phyloP scores from a whole-genome alignment of 2,888 invertebrate genomes.

The Acleris literana region DNA sequence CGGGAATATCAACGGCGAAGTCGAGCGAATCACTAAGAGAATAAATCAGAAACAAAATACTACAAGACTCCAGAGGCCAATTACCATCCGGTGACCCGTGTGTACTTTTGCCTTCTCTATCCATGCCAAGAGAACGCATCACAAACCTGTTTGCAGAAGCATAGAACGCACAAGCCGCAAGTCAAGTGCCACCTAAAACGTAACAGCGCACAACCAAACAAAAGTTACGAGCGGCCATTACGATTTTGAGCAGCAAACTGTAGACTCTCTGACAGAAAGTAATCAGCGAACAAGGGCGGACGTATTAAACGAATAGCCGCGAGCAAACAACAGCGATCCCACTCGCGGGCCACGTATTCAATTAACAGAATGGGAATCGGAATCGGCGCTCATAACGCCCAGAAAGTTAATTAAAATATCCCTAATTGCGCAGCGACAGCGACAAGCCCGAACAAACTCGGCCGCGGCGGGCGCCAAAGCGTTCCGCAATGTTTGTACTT shows the following conservation, averaged over 20 bases:
- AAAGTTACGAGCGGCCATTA: conserved; percentile 27
- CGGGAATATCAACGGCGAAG: conserved; percentile 41
- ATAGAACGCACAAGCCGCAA: not conserved
- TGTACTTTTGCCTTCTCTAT: too few species aligned
- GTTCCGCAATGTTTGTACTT: conserved; percentile 73
- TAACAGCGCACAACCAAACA: conserved; percentile 27
- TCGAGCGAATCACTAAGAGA: conserved; percentile 8
- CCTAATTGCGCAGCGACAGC: conserved; percentile 59
- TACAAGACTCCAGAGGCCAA: too few species aligned
- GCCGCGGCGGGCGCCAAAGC: conserved; percentile 49
- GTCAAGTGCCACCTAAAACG: conserved; percentile 7
- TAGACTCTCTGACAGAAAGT: conserved; percentile 35
- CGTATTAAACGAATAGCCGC: conserved; percentile 54
- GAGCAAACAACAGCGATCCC: conserved; percentile 57
- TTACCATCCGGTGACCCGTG: too few species aligned
- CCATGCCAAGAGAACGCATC: too few species aligned
- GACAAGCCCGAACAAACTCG: conserved; percentile 46
- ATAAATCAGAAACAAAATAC: not conserved
- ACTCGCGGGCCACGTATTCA: conserved; percentile 65
- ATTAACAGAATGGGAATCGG: conserved; percentile 72
- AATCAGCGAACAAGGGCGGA: conserved; percentile 49
- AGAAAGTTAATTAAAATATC: conserved; percentile 74
- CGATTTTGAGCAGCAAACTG: conserved; percentile 18
- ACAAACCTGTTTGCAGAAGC: too few species aligned
- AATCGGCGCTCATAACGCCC: conserved; percentile 67